A percentile compares a stretch with the other conserved stretches of the same genome.
Evolutionary conservation across 2,888 invertebrate genomes (phyloP).

Genomic region (Aromia moschata): DNA sequence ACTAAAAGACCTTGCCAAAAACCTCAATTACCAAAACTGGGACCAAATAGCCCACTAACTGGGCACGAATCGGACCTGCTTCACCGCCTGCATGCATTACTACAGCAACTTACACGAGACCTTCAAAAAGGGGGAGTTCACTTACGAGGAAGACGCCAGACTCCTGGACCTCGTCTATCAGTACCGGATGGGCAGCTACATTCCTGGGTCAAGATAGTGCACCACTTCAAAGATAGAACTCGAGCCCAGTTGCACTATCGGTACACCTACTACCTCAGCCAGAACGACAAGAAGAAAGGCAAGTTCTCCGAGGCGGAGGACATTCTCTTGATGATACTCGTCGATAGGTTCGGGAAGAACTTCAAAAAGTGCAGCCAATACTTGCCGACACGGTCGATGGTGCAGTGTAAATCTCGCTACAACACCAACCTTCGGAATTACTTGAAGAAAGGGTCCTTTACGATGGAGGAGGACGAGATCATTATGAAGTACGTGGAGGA

Average conservation of each 20-base stretch:
- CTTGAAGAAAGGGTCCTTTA: constrained; percentile 67
- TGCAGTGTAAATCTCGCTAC: constrained; percentile 68
- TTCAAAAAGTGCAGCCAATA: constrained; percentile 67
- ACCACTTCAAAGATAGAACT: constrained; percentile 70
- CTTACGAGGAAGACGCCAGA: constrained; percentile 72
- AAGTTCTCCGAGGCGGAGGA: constrained; percentile 76
- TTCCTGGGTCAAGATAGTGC: constrained; percentile 77
- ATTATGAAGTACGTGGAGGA: constrained; percentile 67
- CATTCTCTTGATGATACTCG: constrained; percentile 69
- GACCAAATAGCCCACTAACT: constrained; percentile 69
- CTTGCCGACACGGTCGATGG: constrained; percentile 70
- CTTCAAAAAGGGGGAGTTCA: constrained; percentile 67
- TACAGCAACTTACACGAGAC: constrained; percentile 63
- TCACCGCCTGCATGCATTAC: constrained; percentile 76
- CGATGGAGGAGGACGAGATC: constrained; percentile 69
- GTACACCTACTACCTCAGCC: constrained; percentile 63
- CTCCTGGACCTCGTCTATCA: constrained; percentile 71
- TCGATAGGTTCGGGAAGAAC: constrained; percentile 70
- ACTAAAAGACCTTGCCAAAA: constrained; percentile 59
- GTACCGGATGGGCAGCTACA: constrained; percentile 71
- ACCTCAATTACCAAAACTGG: constrained; percentile 72
- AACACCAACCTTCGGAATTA: constrained; percentile 35
- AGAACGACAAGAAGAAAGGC: constrained; percentile 66
- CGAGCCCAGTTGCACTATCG: constrained; percentile 73
- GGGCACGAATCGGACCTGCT: constrained; percentile 70